phyloP scores from a whole-genome alignment of 2,888 invertebrate genomes.

The Tetanocera ferruginea region DNA sequence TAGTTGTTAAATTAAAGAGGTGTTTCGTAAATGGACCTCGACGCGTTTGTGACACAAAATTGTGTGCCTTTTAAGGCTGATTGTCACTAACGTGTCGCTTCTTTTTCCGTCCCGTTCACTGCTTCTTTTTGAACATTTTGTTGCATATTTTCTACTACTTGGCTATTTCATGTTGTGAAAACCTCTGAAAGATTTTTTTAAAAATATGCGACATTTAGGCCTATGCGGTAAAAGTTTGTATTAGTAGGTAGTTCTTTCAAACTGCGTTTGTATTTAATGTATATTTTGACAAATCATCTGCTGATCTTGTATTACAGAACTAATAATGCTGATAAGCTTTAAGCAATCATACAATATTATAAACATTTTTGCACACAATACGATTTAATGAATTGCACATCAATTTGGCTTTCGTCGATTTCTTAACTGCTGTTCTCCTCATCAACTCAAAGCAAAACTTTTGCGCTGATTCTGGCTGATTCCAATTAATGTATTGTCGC shows the following conservation, averaged over 20 bases:
- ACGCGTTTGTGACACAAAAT: slow-evolving; percentile 21
- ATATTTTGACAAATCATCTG: no score
- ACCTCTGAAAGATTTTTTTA: no score
- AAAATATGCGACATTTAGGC: no score
- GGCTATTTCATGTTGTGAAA: background rate
- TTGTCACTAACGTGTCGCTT: slow-evolving; percentile 45
- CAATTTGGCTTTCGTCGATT: background rate
- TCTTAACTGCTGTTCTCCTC: background rate
- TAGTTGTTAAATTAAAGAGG: slow-evolving; percentile 45
- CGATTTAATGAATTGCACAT: background rate
- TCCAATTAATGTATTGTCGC: slow-evolving; percentile 54
- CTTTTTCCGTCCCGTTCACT: slow-evolving; percentile 25
- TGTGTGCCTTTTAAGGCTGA: slow-evolving; percentile 46
- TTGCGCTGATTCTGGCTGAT: slow-evolving; percentile 45
- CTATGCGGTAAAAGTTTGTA: no score
- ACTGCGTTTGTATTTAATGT: no score
- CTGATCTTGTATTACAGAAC: no score
- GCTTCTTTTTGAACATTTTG: background rate
- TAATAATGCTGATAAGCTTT: no score
- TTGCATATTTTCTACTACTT: background rate
- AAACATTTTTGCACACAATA: no score
- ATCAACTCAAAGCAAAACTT: slow-evolving; percentile 39
- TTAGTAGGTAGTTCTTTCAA: no score
- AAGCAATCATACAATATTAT: no score
- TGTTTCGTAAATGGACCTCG: slow-evolving; percentile 41